Conservation (phyloP, 2,113 vertebrate species). For the Ophiodon elongatus region DNA sequence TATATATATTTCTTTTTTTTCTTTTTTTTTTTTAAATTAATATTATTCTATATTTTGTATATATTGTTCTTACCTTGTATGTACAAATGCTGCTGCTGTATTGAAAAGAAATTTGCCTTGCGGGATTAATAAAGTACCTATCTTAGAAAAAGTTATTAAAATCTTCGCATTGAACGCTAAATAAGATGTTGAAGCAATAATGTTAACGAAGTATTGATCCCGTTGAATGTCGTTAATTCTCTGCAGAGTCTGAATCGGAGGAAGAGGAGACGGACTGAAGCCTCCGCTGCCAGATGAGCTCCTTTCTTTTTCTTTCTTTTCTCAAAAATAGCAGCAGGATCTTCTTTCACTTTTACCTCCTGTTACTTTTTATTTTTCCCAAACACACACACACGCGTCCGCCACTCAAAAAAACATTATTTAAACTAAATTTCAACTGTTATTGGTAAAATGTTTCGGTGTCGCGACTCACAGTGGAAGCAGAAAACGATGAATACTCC, state of each 20-base stretch:
- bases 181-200: too few relatives aligned
- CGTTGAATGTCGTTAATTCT: background rate
- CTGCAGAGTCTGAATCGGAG: constrained; percentile 95
- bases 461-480: constrained; percentile 3
- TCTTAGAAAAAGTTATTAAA: too few relatives aligned
- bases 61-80: too few relatives aligned
- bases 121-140: too few relatives aligned
- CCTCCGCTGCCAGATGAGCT: constrained; percentile 70
- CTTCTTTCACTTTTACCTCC: constrained; percentile 85
- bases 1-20: too few relatives aligned
- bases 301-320: background rate
- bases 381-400: constrained; percentile 42
- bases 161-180: too few relatives aligned
- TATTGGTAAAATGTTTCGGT: constrained; percentile 58
- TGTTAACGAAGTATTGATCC: background rate
- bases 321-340: constrained; percentile 87
- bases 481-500: background rate
- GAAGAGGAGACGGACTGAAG: constrained; percentile 95
- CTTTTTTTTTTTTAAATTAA: too few relatives aligned
- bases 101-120: too few relatives aligned
- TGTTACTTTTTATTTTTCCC: constrained; percentile 81
- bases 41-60: too few relatives aligned
- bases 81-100: too few relatives aligned
- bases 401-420: constrained; percentile 87
- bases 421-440: constrained; percentile 65